phyloP scores from a whole-genome alignment of 2,113 vertebrate species.

The Rynchops niger region DNA sequence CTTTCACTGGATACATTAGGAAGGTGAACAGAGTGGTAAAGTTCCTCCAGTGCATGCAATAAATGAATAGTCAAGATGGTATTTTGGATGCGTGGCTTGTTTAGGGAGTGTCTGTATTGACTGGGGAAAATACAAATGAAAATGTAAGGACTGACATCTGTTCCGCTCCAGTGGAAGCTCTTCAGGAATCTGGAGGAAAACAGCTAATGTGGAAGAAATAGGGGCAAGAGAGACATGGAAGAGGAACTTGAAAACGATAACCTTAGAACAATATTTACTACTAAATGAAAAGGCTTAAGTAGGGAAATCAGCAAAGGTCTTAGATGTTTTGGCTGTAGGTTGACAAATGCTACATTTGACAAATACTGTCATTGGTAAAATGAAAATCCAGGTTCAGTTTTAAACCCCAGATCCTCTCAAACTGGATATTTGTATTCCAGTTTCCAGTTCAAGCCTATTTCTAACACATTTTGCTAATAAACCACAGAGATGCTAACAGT shows the following conservation, averaged over 20 bases:
- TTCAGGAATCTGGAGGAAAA: not conserved
- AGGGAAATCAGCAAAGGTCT: not conserved
- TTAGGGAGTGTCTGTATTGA: not conserved
- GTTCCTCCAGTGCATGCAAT: not conserved
- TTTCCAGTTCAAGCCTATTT: not conserved
- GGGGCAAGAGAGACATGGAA: not conserved
- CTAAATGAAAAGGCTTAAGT: not conserved
- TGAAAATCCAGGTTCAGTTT: not conserved
- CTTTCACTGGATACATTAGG: not conserved
- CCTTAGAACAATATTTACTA: not conserved
- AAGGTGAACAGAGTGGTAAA: not conserved
- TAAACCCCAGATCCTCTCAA: not conserved
- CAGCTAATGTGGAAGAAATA: not conserved
- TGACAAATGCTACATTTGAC: not conserved
- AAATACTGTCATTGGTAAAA: not conserved
- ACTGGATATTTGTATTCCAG: not conserved
- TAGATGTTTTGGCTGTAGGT: not conserved
- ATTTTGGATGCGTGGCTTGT: not conserved
- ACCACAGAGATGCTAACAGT: not conserved
- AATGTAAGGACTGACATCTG: not conserved
- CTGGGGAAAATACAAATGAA: not conserved
- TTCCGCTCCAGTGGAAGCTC: not conserved
- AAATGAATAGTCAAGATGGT: not conserved
- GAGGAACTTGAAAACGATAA: not conserved
- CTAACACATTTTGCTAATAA: not conserved